Conservation (phyloP, 2,113 vertebrate species). For the Semicossyphus pulcher region DNA sequence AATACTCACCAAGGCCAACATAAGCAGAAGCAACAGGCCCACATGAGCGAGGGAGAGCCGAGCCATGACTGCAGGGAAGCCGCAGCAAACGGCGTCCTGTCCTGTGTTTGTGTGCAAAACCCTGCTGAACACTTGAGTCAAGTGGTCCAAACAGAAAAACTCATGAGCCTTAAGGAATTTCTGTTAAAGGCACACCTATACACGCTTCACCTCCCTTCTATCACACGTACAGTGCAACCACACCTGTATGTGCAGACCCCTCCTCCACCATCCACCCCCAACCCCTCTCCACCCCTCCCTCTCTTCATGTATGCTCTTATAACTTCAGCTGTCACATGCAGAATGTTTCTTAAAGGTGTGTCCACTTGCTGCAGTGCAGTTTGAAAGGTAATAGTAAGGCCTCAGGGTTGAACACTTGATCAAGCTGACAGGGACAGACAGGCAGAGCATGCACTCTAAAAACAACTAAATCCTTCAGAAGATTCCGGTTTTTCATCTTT, state of each 20-base stretch:
- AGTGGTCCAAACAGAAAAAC: not conserved
- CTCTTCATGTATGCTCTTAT: not conserved
- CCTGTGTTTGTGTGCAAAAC: not conserved
- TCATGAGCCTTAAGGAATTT: constrained; percentile 3
- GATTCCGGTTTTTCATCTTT: not conserved
- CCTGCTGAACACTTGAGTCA: not conserved
- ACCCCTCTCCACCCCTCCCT: not conserved
- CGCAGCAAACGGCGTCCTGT: not conserved
- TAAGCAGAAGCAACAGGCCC: constrained; percentile 47
- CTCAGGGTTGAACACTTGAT: constrained; percentile 5
- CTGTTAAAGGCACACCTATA: constrained; percentile 20
- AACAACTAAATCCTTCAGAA: not conserved
- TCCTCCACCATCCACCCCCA: not conserved
- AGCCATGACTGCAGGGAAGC: constrained; percentile 30
- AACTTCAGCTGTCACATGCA: constrained; percentile 3
- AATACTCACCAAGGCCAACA: constrained; percentile 65
- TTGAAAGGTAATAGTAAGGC: not conserved
- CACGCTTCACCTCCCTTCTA: not conserved
- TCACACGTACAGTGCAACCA: not conserved
- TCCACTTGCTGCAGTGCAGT: not conserved
- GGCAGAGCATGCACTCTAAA: not conserved
- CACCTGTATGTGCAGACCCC: not conserved
- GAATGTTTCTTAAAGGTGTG: constrained; percentile 55
- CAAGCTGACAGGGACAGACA: not conserved
- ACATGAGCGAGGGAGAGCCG: not conserved